phyloP scores from a whole-genome alignment of 2,113 vertebrate genomes.

The Oryzias celebensis region DNA sequence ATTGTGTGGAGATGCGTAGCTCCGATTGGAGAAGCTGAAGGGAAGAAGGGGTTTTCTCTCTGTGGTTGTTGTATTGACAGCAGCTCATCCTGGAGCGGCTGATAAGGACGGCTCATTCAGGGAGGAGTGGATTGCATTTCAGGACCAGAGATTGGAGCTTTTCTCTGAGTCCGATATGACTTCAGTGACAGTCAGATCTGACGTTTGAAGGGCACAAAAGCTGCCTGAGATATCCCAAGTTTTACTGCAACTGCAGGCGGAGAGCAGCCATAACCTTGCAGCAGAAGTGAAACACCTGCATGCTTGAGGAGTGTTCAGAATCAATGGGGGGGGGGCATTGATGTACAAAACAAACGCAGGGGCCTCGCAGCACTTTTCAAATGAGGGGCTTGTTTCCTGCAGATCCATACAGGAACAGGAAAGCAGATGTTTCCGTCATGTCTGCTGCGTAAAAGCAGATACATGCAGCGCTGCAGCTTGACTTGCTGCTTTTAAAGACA shows the following conservation, averaged over 20 bases:
- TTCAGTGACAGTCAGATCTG: conserved; percentile 12
- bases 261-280: conserved; percentile 38
- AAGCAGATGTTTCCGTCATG: no score
- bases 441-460: background rate
- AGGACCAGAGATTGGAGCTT: conserved; percentile 48
- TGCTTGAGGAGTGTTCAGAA: conserved; percentile 44
- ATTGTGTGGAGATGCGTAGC: conserved; percentile 56
- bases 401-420: no score
- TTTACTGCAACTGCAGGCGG: conserved; percentile 6
- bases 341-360: no score
- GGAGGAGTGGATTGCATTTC: conserved; percentile 71
- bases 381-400: no score
- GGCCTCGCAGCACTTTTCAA: no score
- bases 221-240: conserved; percentile 17
- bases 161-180: conserved; percentile 1
- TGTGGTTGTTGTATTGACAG: conserved; percentile 76
- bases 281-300: conserved; percentile 50
- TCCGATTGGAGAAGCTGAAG: conserved; percentile 46
- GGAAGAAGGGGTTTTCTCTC: conserved; percentile 56
- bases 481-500: no score
- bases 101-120: conserved; percentile 65
- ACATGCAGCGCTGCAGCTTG: no score
- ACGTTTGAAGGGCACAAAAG: conserved; percentile 32
- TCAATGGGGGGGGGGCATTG: conserved; percentile 27
- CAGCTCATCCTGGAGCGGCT: conserved; percentile 64